Evolutionary conservation across 2,113 vertebrate genomes (phyloP).

Genomic region (Grantiella picta): DNA sequence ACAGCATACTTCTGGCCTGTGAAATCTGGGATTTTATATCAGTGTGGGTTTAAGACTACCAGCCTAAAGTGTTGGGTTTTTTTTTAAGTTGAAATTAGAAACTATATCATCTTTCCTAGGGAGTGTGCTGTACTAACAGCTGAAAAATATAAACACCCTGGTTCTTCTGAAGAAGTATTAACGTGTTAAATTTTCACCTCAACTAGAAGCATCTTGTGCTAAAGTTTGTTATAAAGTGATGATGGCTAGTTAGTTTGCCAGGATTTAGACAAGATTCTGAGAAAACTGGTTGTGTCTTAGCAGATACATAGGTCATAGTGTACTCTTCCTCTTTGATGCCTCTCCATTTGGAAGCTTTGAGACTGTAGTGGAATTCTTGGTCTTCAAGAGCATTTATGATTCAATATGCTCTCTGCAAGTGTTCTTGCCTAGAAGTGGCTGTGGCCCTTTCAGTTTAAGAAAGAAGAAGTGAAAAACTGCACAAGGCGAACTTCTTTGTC

Average conservation of each 20-base stretch:
- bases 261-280: conserved; percentile 14
- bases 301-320: background rate
- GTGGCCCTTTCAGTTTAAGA: background rate
- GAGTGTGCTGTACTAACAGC: background rate
- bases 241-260: background rate
- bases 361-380: background rate
- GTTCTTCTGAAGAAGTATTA: background rate
- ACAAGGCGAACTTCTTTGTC: background rate
- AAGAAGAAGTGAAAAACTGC: background rate
- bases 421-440: background rate
- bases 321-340: background rate
- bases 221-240: background rate
- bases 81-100: background rate
- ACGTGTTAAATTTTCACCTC: background rate
- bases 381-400: background rate
- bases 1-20: background rate
- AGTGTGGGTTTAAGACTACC: background rate
- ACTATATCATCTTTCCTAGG: background rate
- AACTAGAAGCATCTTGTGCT: background rate
- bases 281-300: conserved; percentile 3
- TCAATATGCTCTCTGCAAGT: background rate
- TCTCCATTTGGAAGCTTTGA: background rate
- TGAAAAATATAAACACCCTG: background rate
- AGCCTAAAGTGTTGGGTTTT: background rate
- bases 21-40: background rate